A percentile compares a stretch with the other conserved stretches of the same genome.
phyloP scores from a whole-genome alignment of 1,140 invertebrate genomes.

The Bombus fervidus region DNA sequence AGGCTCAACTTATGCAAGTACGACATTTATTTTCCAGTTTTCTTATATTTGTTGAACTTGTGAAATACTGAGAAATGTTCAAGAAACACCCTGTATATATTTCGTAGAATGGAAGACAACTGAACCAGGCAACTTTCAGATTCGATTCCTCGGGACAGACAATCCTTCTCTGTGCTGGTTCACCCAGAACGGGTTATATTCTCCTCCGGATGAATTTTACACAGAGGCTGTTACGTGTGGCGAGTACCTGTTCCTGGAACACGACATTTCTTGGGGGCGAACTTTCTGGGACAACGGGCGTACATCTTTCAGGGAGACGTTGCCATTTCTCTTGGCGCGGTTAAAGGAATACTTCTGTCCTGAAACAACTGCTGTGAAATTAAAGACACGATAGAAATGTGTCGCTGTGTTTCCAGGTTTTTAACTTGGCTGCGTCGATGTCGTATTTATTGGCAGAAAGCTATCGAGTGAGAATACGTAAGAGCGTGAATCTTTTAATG shows the following conservation, averaged over 20 bases:
- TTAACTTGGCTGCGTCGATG: neutral
- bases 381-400: conserved; percentile 30
- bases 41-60: neutral
- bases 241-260: neutral
- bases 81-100: neutral
- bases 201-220: conserved; percentile 35
- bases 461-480: no score
- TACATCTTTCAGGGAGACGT: conserved; percentile 24
- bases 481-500: neutral
- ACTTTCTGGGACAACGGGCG: conserved; percentile 34
- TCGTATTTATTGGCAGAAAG: neutral
- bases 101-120: neutral
- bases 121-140: conserved; percentile 11
- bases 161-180: conserved; percentile 13
- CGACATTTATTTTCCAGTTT: neutral
- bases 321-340: conserved; percentile 34
- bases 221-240: conserved; percentile 30
- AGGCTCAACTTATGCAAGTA: neutral
- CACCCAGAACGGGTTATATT: conserved; percentile 4
- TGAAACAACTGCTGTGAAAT: conserved; percentile 10
- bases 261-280: conserved; percentile 28
- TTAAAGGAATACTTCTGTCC: conserved; percentile 5
- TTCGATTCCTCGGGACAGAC: conserved; percentile 26
- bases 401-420: neutral
- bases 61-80: neutral